Base-by-base conservation (phyloP, 2,113 vertebrate species). In the Hucho hucho region DNA sequence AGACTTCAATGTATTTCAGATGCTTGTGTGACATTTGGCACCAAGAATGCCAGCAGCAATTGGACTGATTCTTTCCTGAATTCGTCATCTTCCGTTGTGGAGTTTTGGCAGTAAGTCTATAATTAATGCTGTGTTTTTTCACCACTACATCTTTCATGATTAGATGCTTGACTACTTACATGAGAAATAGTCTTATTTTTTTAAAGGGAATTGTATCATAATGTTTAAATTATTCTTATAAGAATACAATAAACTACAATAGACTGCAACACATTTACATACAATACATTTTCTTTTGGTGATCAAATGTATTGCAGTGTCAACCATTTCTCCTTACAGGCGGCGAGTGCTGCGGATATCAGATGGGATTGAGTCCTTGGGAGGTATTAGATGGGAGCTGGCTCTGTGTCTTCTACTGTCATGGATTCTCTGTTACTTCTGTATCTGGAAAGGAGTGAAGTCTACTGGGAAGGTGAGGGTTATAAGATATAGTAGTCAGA, bases 91-190 rank as follows among this genome's bases (percentile, higher is more conserved):
- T 92, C 96, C 2, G 87, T 96, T 83, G 81, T 91, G 79, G 96
- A 98, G 81, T 98, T 97, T 90, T 97, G 96, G 96, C 95, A 94
- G 96, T 97, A 94, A 25, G 96, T 96, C 74, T 24, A 12, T 2
- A 47, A 46, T 47, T 24, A 18, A 16, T 53, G 49, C 49, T 53
- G 16, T 53, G 12, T 53, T 53, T 53, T 43, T 43, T 43, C 37
- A 43, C 37, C 37, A 43, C 7, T 43, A 9, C 37, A 43, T 43
- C 37, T 43, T 12, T 43, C 37, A 43, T 11, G 9, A 43, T 12
- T 11, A 11, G 2, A 43, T 11, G 37, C 37, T 43, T 43, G 37
- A 43, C 37, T 43, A 3, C 37, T 3, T 43, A 12, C 37, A 43
- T 43, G 37, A 43, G 37, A 43, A 43, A 43, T 43, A 11, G 9